A percentile compares a stretch with the other conserved stretches of the same genome.
Conservation (phyloP, 1,140 invertebrate genomes). For the Polyergus mexicanus region DNA sequence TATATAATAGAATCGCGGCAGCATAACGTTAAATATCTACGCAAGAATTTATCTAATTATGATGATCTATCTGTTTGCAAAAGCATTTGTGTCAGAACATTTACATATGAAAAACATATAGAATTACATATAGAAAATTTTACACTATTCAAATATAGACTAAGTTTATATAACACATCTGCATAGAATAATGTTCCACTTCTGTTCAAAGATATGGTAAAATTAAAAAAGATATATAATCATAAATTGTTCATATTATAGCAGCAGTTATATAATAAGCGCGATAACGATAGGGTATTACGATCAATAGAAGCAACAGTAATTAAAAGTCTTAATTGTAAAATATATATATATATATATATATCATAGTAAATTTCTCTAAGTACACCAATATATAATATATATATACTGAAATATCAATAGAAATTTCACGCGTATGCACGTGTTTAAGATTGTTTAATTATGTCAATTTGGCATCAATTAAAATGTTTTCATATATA, state of each 20-base stretch:
- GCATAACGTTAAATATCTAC: conserved; percentile 31
- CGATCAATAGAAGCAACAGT: not conserved
- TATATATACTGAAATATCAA: conserved; percentile 59
- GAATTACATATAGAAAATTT: conserved; percentile 21
- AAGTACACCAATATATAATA: conserved; percentile 71
- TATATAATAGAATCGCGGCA: conserved; percentile 24
- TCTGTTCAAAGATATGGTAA: not conserved
- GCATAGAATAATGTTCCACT: not conserved
- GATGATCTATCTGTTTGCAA: conserved; percentile 22
- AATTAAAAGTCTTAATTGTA: conserved; percentile 59
- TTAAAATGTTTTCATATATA: conserved; percentile 61
- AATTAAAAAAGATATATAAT: conserved; percentile 15
- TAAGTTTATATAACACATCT: conserved; percentile 1
- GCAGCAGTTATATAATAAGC: not conserved
- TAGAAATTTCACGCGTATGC: conserved; percentile 6
- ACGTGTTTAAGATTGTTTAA: conserved; percentile 59
- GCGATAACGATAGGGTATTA: not conserved
- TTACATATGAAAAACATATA: no score
- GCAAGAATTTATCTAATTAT: conserved; percentile 20
- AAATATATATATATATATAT: conserved; percentile 49
- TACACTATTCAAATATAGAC: not conserved
- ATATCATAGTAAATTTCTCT: conserved; percentile 64
- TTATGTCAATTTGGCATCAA: conserved; percentile 62
- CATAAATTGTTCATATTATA: conserved; percentile 4
- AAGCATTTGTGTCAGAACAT: conserved; percentile 14